Evolutionary conservation across 2,888 invertebrate species (phyloP), one percentile per base, ranked within the genome.

Genomic region (Rhagonycha lutea): DNA sequence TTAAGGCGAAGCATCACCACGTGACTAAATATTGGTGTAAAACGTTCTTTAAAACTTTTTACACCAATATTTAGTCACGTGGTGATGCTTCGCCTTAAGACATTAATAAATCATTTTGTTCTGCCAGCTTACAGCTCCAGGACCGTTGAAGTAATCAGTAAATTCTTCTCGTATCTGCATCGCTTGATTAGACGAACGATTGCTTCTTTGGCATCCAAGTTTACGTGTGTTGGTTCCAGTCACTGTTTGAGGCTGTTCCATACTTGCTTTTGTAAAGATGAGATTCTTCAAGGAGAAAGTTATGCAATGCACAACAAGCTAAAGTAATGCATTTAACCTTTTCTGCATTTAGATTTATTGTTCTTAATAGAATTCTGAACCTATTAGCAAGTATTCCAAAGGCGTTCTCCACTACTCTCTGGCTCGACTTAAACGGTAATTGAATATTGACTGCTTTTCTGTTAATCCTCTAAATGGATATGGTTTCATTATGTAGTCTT

Each of bases 361-460:
- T 61, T 14, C n/a, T 29, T 26, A 68, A 12, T 24, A 68, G 26
- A 14, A 68, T 14, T 68, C 68, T 11, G 26, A 68, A 68, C 11
- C 68, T 23, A 68, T 68, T 68, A 14, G 68, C 24, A 14, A 68
- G 26, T 28, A 68, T 68, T 3, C 68, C 68, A 68, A 68, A 68
- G 11, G 29, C 68, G 14, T 68, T 68, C 14, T 68, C 68, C 23
- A 68, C 68, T 23, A 68, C 68, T 14, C 29, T 68, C 68, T 68
- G 28, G 26, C 68, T n/a, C 68, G 18, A 29, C 68, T 68, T 29
- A 68, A 24, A 26, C 68, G 18, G 14, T 68, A 68, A 28, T 26
- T 68, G 11, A 26, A 68, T 14, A 28, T 68, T 11, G 26, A n/a
- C 26, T 68, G 26, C n/a, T 68, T 28, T 24, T 26, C n/a, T 24